Conservation (phyloP, 1,140 invertebrate species). For the Camponotus vicinus region DNA sequence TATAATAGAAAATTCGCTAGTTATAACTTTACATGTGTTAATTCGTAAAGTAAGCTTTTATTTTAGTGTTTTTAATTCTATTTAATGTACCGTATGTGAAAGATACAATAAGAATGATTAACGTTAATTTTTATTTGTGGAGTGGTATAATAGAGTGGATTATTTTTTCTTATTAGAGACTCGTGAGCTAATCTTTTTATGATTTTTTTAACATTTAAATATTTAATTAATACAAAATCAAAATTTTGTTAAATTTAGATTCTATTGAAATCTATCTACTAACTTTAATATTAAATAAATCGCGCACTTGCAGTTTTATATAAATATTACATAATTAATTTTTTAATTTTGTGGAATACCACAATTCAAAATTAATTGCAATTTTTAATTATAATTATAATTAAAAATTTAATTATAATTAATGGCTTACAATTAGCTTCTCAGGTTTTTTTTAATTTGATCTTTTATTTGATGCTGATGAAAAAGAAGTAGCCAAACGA, state of each 20-base stretch:
- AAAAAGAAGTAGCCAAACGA: not conserved
- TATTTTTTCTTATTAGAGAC: not conserved
- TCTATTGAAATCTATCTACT: not conserved
- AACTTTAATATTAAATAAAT: constrained; percentile 7
- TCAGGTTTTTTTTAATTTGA: too few species aligned
- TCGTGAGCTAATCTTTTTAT: not conserved
- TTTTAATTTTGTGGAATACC: not conserved
- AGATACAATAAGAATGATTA: not conserved
- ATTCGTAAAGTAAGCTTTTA: not conserved
- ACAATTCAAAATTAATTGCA: too few species aligned
- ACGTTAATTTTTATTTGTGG: not conserved
- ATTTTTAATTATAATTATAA: too few species aligned
- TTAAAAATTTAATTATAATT: too few species aligned
- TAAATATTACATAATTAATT: not conserved
- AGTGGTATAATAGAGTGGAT: not conserved
- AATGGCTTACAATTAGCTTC: too few species aligned
- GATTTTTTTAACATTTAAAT: not conserved
- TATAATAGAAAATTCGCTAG: not conserved
- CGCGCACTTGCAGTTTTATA: not conserved
- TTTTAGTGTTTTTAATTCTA: not conserved
- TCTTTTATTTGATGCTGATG: too few species aligned
- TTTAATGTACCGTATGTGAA: not conserved
- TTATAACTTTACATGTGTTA: not conserved
- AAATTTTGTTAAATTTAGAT: not conserved
- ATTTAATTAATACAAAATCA: not conserved